phyloP scores from a whole-genome alignment of 2,888 invertebrate species.

The Pandemis heparana region DNA sequence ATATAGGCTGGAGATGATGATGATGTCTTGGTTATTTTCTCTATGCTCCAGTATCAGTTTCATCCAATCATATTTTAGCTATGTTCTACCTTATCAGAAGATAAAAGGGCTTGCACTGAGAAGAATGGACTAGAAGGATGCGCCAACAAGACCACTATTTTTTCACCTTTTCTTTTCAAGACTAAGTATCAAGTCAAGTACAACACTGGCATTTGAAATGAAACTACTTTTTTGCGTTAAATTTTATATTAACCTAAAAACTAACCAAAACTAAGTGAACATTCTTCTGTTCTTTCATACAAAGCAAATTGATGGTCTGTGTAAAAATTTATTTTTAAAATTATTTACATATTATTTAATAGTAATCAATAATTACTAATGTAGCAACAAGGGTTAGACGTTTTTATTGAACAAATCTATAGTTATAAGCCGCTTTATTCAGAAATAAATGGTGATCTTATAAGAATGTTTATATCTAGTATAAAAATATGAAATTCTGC shows the following conservation, averaged over 20 bases:
- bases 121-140: no score
- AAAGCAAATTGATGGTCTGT: constrained; percentile 10
- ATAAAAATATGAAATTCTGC: constrained; percentile 32
- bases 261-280: constrained; percentile 5
- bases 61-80: no score
- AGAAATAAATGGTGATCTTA: constrained; percentile 7
- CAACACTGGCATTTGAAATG: constrained; percentile 3
- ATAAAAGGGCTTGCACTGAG: no score
- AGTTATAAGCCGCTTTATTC: not conserved
- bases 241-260: constrained; percentile 11
- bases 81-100: no score
- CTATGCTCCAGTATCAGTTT: no score
- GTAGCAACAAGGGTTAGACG: constrained; percentile 26
- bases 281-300: not conserved
- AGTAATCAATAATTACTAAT: constrained; percentile 15
- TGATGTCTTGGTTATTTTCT: no score
- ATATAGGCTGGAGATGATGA: no score
- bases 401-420: not conserved
- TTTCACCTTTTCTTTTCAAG: no score
- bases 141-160: no score
- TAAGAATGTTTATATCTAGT: constrained; percentile 11
- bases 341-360: constrained; percentile 30
- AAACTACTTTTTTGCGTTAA: constrained; percentile 12
- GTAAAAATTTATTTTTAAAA: constrained; percentile 5
- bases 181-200: no score